A percentile compares a stretch with the other conserved stretches of the same genome.
Evolutionary conservation across 2,888 invertebrate species (phyloP).

Genomic region (Neocrepidodera transversa): DNA sequence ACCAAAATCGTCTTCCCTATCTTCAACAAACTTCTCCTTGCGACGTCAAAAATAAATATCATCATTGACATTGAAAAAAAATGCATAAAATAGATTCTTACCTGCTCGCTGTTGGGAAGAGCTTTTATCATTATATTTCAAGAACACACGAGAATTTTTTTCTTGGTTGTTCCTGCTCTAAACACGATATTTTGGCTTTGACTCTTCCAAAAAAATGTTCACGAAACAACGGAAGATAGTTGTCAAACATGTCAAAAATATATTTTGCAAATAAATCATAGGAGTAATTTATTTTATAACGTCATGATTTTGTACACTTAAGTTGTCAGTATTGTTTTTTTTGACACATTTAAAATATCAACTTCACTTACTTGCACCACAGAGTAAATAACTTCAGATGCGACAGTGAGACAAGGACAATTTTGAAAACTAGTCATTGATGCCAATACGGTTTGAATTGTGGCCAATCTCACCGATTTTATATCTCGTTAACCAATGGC

Average conservation of each 20-base stretch:
- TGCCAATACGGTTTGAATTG: too few relatives aligned
- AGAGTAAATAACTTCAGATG: too few relatives aligned
- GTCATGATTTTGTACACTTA: too few relatives aligned
- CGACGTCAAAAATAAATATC: slow-evolving; percentile 43
- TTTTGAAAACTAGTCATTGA: too few relatives aligned
- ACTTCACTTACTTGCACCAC: too few relatives aligned
- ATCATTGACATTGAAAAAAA: slow-evolving; percentile 21
- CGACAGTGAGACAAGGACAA: too few relatives aligned
- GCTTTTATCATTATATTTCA: slow-evolving; percentile 54
- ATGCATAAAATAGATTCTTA: slow-evolving; percentile 31
- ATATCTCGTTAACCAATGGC: too few relatives aligned
- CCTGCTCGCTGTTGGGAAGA: slow-evolving; percentile 48
- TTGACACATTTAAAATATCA: too few relatives aligned
- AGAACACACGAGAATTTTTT: slow-evolving; percentile 32
- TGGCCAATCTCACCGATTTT: too few relatives aligned
- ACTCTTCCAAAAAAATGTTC: slow-evolving; percentile 46
- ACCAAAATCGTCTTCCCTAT: slow-evolving; percentile 53
- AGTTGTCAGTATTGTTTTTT: too few relatives aligned
- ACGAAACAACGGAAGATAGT: slow-evolving; percentile 51
- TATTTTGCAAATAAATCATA: too few relatives aligned
- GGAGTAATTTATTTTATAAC: too few relatives aligned
- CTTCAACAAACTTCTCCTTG: slow-evolving; percentile 49
- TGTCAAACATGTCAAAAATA: slow-evolving; percentile 49
- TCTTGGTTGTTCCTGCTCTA: slow-evolving; percentile 12
- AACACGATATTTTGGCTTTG: slow-evolving; percentile 37